Evolutionary conservation across 2,797 vertebrate species (phyloP), one percentile per base, ranked within the genome.

Genomic region (Oreochromis grahami): DNA sequence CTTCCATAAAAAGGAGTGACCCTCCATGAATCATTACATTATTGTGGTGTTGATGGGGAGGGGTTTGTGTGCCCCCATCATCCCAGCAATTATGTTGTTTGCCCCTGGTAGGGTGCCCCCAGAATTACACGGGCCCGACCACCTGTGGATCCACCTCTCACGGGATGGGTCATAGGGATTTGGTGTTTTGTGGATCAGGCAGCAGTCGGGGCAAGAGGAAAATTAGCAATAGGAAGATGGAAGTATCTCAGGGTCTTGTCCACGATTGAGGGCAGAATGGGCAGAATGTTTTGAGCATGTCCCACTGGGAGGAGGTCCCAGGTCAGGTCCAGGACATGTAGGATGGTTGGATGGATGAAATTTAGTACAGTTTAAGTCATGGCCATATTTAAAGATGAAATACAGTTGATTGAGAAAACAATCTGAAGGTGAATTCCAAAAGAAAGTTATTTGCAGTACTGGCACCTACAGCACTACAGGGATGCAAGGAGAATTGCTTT

Each of bases 41-140:
- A 70, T 70, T 43, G 21, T 70, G 21, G 8, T 70, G 65, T 12
- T 36, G 32, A 36, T 21, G 11, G 19, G 58, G 65, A 26, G 65
- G 1, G 65, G 38, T 70, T 45, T 70, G 24, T 10, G 13, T 45
- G 14, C 8, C 21, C 21, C 24, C 65, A 70, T 26, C 21, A 43
- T 70, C 65, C 65, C 21, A 70, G 65, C 21, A 70, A 14, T 15
- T 70, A 17, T 10, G 38, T 9, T 70, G 65, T 43, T 70, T 43
- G 65, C 65, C 65, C 65, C 38, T 70, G 21, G 38, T 70, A 70
- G 21, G 21, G 38, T 70, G 15, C 38, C 24, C 38, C 38, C 65
- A 45, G 13, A 41, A 68, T 24, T 3, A 43, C 8, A 70, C 1
- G 2, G 65, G 5, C 0, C 65, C 1, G 1, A 15, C 38, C 65